Base-by-base conservation (phyloP, 2,113 vertebrate species). In the Riparia riparia region DNA sequence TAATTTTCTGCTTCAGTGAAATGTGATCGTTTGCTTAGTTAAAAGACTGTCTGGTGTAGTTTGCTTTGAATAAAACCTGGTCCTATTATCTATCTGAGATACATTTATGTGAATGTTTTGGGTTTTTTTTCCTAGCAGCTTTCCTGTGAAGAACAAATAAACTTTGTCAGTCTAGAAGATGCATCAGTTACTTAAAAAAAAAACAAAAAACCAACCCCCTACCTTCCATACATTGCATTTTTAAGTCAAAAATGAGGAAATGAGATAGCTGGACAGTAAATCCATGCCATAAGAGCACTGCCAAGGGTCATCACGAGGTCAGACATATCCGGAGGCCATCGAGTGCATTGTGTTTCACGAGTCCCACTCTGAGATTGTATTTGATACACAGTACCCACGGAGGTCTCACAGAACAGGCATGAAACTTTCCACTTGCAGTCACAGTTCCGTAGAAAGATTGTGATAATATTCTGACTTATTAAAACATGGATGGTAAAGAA, bases 241-340 rank as follows among this genome's bases (percentile, higher is more conserved):
- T 91, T 37, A 39, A 78, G 60, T 89, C 7, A 81, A 53, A 94
- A 74, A 10, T n/a, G 31, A 65, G 29, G 45, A 72, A 85, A 58
- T 6, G 2, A 29, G 64, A n/a, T 24, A 4, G 9, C 31, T 65
- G 74, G 54, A 14, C 54, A 77, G 51, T 71, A 90, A 74, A 56
- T 94, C 39, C 4, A 1, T 93, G 76, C 68, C 45, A 6, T 56
- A 79, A 56, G 53, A 77, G 4, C 28, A 11, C 7, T 84, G 56
- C 64, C 14, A 6, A 53, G 92, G 72, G 93, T 95, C 76, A 60
- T 17, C 49, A 17, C 66, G 64, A 71, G 93, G 88, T 95, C 90
- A 96, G 92, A 91, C 85, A 1, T 88, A 60, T 45, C 93, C 7
- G 2, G 58, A 83, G 93, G 95, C 92, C 74, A 44, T 3, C 3